Evolutionary conservation across 2,888 invertebrate genomes (phyloP).

Genomic region (Lamellibrachia satsuma): DNA sequence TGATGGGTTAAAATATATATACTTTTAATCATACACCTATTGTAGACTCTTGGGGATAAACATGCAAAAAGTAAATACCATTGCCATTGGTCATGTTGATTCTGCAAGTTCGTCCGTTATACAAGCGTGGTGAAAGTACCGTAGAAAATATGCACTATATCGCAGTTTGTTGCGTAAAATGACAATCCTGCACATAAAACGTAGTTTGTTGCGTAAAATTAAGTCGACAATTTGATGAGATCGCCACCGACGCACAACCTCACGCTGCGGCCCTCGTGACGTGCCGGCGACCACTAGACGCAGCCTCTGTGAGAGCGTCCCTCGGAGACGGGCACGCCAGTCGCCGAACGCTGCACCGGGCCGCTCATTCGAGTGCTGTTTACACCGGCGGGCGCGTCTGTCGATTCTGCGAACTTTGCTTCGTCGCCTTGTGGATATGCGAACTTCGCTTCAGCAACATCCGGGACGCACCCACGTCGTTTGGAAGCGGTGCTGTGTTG

Average conservation of each 20-base stretch:
- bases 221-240: neutral
- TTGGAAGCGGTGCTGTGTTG: no score
- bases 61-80: no score
- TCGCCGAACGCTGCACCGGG: neutral
- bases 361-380: neutral
- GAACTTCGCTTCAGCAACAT: neutral
- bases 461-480: no score
- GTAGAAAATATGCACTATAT: no score
- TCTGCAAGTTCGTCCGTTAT: no score
- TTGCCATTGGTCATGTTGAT: no score
- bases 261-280: neutral
- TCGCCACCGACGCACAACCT: neutral
- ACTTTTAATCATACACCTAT: neutral
- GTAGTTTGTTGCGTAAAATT: neutral
- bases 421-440: neutral
- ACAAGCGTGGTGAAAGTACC: no score
- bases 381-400: neutral
- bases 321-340: neutral
- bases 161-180: no score
- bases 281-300: neutral
- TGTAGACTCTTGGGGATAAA: no score
- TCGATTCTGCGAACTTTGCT: slow-evolving; percentile 13
- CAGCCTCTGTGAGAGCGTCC: neutral
- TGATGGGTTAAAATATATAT: neutral
- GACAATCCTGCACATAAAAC: neutral